phyloP scores from a whole-genome alignment of 1,140 invertebrate species.

The Drosophila nannoptera region DNA sequence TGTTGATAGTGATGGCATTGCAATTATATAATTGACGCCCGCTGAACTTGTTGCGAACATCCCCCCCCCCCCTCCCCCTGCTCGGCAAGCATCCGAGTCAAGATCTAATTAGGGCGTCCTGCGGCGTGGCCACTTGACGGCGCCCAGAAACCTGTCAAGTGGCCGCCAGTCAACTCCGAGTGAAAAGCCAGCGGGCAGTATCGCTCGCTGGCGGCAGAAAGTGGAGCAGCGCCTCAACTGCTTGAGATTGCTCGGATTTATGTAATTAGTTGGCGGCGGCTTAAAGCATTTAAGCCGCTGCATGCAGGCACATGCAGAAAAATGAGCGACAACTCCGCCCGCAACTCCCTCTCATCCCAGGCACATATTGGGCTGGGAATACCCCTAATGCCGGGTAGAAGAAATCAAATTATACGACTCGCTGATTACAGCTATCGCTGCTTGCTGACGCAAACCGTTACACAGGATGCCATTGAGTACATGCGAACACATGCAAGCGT shows the following conservation, averaged over 20 bases:
- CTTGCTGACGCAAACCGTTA: conserved; percentile 32
- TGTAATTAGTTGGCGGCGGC: conserved; percentile 56
- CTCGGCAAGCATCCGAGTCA: conserved; percentile 12
- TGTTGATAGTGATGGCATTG: conserved; percentile 47
- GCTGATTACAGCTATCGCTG: conserved; percentile 67
- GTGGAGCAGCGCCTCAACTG: background rate
- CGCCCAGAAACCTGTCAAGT: conserved; percentile 45
- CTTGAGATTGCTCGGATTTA: conserved; percentile 31
- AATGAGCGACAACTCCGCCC: no score
- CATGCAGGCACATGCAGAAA: background rate
- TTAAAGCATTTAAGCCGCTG: conserved; percentile 26
- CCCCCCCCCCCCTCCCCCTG: background rate
- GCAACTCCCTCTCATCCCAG: no score
- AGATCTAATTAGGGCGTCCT: conserved; percentile 63
- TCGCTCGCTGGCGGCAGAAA: background rate
- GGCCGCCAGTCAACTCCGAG: conserved; percentile 14
- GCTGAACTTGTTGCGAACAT: conserved; percentile 59
- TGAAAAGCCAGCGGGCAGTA: conserved; percentile 17
- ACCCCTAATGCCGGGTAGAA: conserved; percentile 9
- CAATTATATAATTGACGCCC: conserved; percentile 51
- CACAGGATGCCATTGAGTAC: background rate
- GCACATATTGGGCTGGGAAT: no score
- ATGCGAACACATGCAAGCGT: background rate
- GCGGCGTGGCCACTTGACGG: conserved; percentile 38
- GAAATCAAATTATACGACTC: conserved; percentile 74